Base-by-base conservation (phyloP, 2,888 invertebrate genomes). In the Minunthozetes semirufus region DNA sequence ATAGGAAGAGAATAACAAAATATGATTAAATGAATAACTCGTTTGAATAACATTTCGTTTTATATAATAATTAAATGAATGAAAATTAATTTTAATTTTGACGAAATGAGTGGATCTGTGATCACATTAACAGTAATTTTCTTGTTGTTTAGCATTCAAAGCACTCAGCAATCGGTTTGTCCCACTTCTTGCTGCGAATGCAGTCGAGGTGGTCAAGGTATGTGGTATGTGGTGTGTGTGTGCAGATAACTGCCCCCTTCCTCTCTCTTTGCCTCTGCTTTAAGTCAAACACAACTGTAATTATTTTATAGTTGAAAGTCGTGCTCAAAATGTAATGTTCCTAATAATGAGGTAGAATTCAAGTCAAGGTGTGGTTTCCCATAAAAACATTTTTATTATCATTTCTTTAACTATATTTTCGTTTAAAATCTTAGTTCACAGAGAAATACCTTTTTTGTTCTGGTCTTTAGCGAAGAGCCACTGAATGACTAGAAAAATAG, bases 181-280 rank as follows among this genome's bases (percentile, higher is more conserved):
- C 70, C 70, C 46, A 15, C 42, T 42, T 70, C 42, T 70, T 25
- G 48, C 25, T 46, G 48, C 11, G 48, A 48, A 48, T 48, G 70
- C 70, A 46, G n/a, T 48, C 46, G 17, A 25, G 70, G 27, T 70
- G 46, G 25, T 70, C 46, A 70, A 70, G 70, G 70, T 70, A 70
- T 70, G 70, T 13, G n/a, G n/a, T n/a, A n/a, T n/a, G n/a, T n/a
- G n/a, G n/a, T n/a, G n/a, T n/a, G n/a, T n/a, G n/a, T n/a, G n/a
- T n/a, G n/a, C n/a, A n/a, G n/a, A 38, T 66, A 50, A 50, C 19
- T n/a, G 50, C 50, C 50, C 50, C 17, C 29, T 29, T 15, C 27
- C 13, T n/a, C 25, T 56, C 56, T 22, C 25, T 56, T 22, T 56
- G 19, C 25, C 17, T 22, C 13, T 11, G 11, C 56, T 56, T 25